Base-by-base conservation (phyloP, 2,888 invertebrate species). In the Drosophila cognata region DNA sequence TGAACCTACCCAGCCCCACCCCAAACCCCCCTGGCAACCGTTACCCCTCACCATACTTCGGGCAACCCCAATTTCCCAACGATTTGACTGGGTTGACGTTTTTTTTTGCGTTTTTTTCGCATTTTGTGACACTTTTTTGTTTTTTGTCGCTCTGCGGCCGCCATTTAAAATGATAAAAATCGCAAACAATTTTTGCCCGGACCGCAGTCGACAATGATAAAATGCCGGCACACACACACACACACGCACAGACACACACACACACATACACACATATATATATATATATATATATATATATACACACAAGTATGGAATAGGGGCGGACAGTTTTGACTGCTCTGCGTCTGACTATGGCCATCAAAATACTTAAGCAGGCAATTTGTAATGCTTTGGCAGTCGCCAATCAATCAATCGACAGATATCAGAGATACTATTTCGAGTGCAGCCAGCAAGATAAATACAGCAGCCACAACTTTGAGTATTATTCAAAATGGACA, bases 161-260 rank as follows among this genome's bases (percentile, higher is more conserved):
- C 83, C 87, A 86, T 83, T 83, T 83, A 83, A 86, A 83, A 81
- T 83, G 83, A 83, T 83, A 83, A 83, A 83, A 83, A 83, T 86
- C 83, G 84, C 84, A 72, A 76, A 79, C 79, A 81, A 81, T 86
- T 86, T 86, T 71, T 73, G 73, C 56, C 71, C 76, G 77, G 77
- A 78, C 86, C 67, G 64, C 78, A 73, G 65, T 56, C 69, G 69
- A 76, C 71, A 72, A 68, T 69, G 62, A 71, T 79, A 71, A 68
- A 74, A 77, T 73, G 55, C 69, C 60, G 46, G 43, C 36, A 67
- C 57, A 72, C 38, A 73, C 61, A 61, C 41, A 72, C 36, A 56
- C 7, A 67, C 21, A 66, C 36, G 43, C 13, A 56, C 21, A 52
- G 18, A 70, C 36, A 69, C 5, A 48, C 18, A 48, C n/a, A 21